Base-by-base conservation (phyloP, 53 echinoderm and acorn worm genomes). In the Patiria pectinifera region DNA sequence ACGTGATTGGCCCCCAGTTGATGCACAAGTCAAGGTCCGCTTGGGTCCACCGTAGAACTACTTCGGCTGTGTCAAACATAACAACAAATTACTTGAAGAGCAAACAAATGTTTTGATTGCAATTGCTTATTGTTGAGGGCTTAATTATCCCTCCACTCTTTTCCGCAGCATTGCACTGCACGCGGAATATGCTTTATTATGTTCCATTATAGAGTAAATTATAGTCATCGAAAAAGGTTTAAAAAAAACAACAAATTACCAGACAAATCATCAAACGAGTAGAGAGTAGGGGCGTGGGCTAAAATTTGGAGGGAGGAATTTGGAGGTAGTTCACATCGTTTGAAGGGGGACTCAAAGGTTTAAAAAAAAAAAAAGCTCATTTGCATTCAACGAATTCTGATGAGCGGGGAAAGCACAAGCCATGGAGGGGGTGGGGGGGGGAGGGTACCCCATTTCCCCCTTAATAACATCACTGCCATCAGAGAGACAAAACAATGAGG, bases 1-100 rank as follows among this genome's bases (percentile, higher is more conserved):
- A 97, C 43, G 94, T 93, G 48, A 97, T 96, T 15, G 93, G 86
- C 13, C 95, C 96, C 97, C 97, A 97, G 84, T 97, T 97, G 45
- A 95, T 93, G 13, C 96, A 80, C 47, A 97, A 35, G 59, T 94
- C 96, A 9, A 97, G 83, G 62, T 97, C 94, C 47, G 82, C 89
- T 61, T 95, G 81, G 5, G 61, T 78, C 97, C 96, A 96, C 4
- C 92, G 79, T n/a, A 96, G 85, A 23, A 96, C 97, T 22, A 87
- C 85, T 60, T 70, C 63, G 45, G 94, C 97, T 97, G 85, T 19
- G 66, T 24, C 74, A 9, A 74, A 24, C 5, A 24, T 9, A 0
- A 5, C 4, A 19, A 74, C 19, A 74, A 21, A 70, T 4, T 1
- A 74, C n/a, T 13, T 14, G 15, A 66, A 74, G 24, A 23, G 8